Base-by-base conservation (phyloP, 2,888 invertebrate genomes). In the Hyppa rectilinea region DNA sequence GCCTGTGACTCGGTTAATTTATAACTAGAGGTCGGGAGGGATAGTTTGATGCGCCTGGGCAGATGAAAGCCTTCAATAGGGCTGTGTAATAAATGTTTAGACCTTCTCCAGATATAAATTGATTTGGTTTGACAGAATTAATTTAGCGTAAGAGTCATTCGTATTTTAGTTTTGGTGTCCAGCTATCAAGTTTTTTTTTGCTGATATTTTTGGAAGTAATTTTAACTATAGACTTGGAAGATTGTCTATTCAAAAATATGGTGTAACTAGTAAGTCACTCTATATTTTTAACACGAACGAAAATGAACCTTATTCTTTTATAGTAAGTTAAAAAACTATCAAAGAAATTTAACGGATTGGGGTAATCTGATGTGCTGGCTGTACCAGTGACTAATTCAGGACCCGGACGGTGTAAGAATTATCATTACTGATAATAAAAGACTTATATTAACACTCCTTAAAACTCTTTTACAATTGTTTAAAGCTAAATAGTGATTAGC, bases 1-100 rank as follows among this genome's bases (percentile, higher is more conserved):
- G 73, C 52, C 83, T 68, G 60, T 72, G 71, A 73, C 71, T 66
- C 50, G 71, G 78, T 78, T 80, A 75, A 85, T 83, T 84, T 85
- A 82, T 79, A 83, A 75, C 77, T 60, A 45, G 47, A 67, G 72
- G 60, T 70, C 56, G 52, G 26, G 31, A 34, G 66, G 72, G 70
- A 75, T 72, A 78, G 67, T 31, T 58, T 70, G 71, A 81, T 81
- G 75, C 69, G 73, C 73, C 14, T 49, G 65, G 17, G 40, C 59
- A 69, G 64, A 61, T 61, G 67, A 56, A 61, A 83, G 69, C 34
- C 47, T 58, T 67, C 53, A 34, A 47, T 79, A 77, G 74, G 63
- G 74, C 53, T 73, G 63, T 29, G n/a, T 43, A 69, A 60, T 64
- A 50, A 20, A 43, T 40, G 12, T 61, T 45, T 53, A 40, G 2